phyloP scores from a whole-genome alignment of 64 coral and sea anemone genomes.

The Montipora sp. region DNA sequence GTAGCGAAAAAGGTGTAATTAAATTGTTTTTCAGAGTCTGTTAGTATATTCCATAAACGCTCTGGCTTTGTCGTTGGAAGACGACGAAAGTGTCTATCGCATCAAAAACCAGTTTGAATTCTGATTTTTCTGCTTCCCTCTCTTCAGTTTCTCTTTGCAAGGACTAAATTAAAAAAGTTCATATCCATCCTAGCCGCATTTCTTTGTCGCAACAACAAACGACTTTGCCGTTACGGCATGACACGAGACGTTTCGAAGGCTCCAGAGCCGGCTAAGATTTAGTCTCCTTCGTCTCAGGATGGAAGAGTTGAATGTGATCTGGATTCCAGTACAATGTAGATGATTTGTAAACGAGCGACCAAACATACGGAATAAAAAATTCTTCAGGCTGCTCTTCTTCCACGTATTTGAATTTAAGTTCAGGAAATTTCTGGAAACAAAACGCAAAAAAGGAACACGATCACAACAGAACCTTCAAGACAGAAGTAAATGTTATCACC shows the following conservation, averaged over 20 bases:
- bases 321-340: conserved; percentile 94
- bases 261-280: not conserved
- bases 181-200: too few relatives aligned
- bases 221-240: not conserved
- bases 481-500: too few relatives aligned
- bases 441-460: not conserved
- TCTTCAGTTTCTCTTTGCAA: too few relatives aligned
- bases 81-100: too few relatives aligned
- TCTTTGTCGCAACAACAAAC: too few relatives aligned
- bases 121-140: too few relatives aligned
- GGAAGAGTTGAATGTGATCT: conserved; percentile 90
- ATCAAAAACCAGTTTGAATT: too few relatives aligned
- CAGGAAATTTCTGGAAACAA: conserved; percentile 95
- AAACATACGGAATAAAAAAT: conserved; percentile 99
- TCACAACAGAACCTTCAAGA: not conserved
- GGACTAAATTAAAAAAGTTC: too few relatives aligned
- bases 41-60: too few relatives aligned
- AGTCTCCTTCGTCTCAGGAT: conserved; percentile 69
- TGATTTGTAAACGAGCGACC: conserved; percentile 96
- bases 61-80: too few relatives aligned
- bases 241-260: not conserved
- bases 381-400: conserved; percentile 98
- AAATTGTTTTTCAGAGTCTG: too few relatives aligned
- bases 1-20: too few relatives aligned
- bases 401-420: conserved; percentile 98